Conservation (phyloP, 2,888 invertebrate species). For the Tetropium fuscum region DNA sequence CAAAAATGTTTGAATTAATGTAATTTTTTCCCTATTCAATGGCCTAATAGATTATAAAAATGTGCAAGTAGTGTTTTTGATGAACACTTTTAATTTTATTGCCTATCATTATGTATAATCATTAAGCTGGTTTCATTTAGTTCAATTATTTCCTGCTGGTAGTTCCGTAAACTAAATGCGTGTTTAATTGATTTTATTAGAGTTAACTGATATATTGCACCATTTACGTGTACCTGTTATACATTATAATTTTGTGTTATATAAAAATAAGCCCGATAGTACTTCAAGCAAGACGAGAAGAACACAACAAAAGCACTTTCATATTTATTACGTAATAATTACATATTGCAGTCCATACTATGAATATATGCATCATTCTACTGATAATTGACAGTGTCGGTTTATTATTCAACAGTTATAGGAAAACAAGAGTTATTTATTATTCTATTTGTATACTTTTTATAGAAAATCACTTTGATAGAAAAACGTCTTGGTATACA, state of each 20-base stretch:
- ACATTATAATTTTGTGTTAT: constrained; percentile 7
- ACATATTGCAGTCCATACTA: constrained; percentile 4
- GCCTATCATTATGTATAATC: too few species aligned
- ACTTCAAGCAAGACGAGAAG: constrained; percentile 19
- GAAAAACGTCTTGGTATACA: too few species aligned
- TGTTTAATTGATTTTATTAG: constrained; percentile 5
- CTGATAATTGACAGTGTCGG: constrained; percentile 1
- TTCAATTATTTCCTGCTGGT: neutral
- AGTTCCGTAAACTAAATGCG: neutral
- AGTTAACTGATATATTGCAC: neutral
- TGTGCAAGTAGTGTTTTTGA: too few species aligned
- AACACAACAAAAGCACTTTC: constrained; percentile 16
- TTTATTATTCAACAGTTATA: constrained; percentile 1
- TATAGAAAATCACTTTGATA: too few species aligned
- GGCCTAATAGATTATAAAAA: too few species aligned
- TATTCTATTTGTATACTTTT: too few species aligned
- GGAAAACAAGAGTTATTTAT: neutral
- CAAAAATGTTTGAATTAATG: too few species aligned
- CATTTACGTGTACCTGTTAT: neutral
- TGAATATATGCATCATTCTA: constrained; percentile 1
- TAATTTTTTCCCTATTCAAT: too few species aligned
- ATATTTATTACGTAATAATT: constrained; percentile 14
- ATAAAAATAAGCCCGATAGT: constrained; percentile 9
- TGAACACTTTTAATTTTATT: too few species aligned
- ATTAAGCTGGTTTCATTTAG: neutral